Evolutionary conservation across 2,888 invertebrate genomes (phyloP).

Genomic region (Athalia rosae): DNA sequence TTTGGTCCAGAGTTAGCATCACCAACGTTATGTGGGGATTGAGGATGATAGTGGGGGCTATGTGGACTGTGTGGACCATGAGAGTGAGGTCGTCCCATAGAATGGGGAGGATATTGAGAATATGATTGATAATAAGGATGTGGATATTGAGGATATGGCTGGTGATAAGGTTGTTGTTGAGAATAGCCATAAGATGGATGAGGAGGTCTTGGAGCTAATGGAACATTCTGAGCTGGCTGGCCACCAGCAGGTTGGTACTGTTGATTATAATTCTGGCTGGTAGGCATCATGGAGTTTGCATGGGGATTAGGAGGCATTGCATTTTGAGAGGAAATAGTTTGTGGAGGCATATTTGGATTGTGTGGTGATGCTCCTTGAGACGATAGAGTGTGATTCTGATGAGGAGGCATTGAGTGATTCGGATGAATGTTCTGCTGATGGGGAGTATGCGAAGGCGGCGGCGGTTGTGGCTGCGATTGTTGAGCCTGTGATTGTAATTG

Average conservation of each 20-base stretch:
- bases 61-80: conserved; percentile 71
- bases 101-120: conserved; percentile 76
- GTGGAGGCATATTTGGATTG: conserved; percentile 63
- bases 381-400: conserved; percentile 56
- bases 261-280: conserved; percentile 70
- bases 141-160: conserved; percentile 74
- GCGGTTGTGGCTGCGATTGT: conserved; percentile 58
- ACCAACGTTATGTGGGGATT: conserved; percentile 68
- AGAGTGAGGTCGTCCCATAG: conserved; percentile 73
- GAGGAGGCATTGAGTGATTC: conserved; percentile 69
- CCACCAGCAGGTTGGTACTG: conserved; percentile 71
- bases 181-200: conserved; percentile 76
- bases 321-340: conserved; percentile 58
- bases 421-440: conserved; percentile 57
- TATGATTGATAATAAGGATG: conserved; percentile 76
- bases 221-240: conserved; percentile 74
- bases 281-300: conserved; percentile 66
- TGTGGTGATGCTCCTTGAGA: conserved; percentile 53
- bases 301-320: conserved; percentile 59
- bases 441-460: conserved; percentile 63
- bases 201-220: conserved; percentile 76
- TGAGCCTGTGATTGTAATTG: conserved; percentile 47
- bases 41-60: conserved; percentile 68
- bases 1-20: conserved; percentile 62
- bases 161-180: conserved; percentile 74